Evolutionary conservation across 2,113 vertebrate genomes (phyloP), one percentile per base, ranked within the genome.

Genomic region (Crotalus helleri): DNA sequence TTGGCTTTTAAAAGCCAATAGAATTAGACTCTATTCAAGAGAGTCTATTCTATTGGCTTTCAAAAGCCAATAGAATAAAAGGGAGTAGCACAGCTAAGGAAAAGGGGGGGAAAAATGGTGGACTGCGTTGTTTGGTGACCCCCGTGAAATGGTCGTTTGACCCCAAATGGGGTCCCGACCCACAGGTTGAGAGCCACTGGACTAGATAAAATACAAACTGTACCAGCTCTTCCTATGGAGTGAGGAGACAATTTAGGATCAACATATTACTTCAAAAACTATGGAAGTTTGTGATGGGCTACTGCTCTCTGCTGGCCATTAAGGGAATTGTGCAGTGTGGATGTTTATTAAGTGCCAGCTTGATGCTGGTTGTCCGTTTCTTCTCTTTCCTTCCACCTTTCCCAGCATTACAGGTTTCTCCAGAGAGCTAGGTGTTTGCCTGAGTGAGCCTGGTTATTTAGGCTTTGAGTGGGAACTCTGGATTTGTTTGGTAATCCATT

Each of bases 301-400:
- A 81, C 21, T 93, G 92, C 92, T 12, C 74, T 86, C 92, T 93
- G 74, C 55, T 44, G 88, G 29, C 57, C 55, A 44, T 33, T 23
- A 86, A 17, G 3, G 88, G 8, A 61, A 90, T n/a, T 64, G 55
- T 46, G 58, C 21, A 39, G 29, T 57, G 51, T 85, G 46, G 15
- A 13, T 21, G 59, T 5, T 19, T 87, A n/a, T 87, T 26, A 29
- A 46, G 69, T 81, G 15, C 15, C n/a, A 81, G n/a, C 33, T 81
- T 19, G 2, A 33, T 1, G n/a, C 5, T 39, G 17, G 33, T 39
- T 81, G 15, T 19, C 29, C 0, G 0, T 69, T 69, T 74, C 69
- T 74, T 74, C n/a, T 74, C 15, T 74, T 74, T 64, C 26, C 61
- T 64, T 64, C 61, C 61, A 74, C 1, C n/a, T 74, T 74, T 74